phyloP scores from a whole-genome alignment of 2,113 vertebrate species.

The Tachysurus fulvidraco region DNA sequence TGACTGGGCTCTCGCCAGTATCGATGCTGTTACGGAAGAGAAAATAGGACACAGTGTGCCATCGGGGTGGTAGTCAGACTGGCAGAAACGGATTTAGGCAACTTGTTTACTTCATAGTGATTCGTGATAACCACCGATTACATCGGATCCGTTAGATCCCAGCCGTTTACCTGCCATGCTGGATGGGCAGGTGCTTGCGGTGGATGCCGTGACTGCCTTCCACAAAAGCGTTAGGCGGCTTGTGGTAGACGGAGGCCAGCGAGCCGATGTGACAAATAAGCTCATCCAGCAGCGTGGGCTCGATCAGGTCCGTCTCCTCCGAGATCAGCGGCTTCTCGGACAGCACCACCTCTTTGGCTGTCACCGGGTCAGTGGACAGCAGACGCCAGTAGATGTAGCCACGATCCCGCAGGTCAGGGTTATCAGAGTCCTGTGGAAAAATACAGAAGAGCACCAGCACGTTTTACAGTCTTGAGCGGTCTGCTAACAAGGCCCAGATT shows the following conservation, averaged over 20 bases:
- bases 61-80: neutral
- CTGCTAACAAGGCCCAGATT: neutral
- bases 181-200: constrained; percentile 95
- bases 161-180: constrained; percentile 87
- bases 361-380: constrained; percentile 95
- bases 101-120: neutral
- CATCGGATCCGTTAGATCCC: neutral
- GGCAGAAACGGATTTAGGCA: neutral
- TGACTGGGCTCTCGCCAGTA: constrained; percentile 92
- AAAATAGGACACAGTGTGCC: neutral
- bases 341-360: constrained; percentile 95
- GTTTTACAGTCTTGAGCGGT: neutral
- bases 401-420: constrained; percentile 95
- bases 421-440: constrained; percentile 90
- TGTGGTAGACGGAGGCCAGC: constrained; percentile 95
- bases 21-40: constrained; percentile 75
- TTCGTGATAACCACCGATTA: neutral
- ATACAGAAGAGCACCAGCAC: too few species aligned
- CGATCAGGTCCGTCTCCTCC: constrained; percentile 95
- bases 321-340: constrained; percentile 97
- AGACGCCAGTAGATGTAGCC: constrained; percentile 99
- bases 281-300: constrained; percentile 93
- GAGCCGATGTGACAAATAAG: constrained; percentile 97
- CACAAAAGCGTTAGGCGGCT: constrained; percentile 96
- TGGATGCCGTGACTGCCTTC: constrained; percentile 97